These are phyloP conservation scores for Chrysolina americana DNA, from an alignment of 2,888 invertebrate species.

Conservation along the genomic window DNA sequence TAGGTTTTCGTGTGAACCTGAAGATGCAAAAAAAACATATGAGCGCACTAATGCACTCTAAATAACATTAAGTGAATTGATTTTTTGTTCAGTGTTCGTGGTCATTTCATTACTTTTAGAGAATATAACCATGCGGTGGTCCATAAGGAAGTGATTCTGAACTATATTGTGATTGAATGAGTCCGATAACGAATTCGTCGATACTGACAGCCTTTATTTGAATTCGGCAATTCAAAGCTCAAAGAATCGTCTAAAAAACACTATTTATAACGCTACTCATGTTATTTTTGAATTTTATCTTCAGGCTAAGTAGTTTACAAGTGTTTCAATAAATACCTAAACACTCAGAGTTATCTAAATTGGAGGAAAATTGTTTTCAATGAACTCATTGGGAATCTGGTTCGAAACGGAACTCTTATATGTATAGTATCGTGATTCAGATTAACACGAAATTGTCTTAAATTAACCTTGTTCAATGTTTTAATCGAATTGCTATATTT, in stretches of 20 bases:
- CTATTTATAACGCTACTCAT: slow-evolving; percentile 11
- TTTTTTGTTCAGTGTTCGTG: background rate
- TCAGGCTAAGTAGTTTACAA: slow-evolving; percentile 6
- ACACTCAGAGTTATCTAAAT: slow-evolving; percentile 15
- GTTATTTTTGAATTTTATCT: slow-evolving; percentile 11
- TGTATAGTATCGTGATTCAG: background rate
- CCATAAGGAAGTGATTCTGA: background rate
- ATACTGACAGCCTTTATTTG: background rate
- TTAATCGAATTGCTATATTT: too few relatives aligned
- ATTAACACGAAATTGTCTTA: background rate
- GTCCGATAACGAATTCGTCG: background rate
- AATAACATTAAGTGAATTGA: too few relatives aligned
- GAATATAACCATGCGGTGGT: background rate
- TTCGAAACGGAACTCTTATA: background rate
- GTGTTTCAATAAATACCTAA: slow-evolving; percentile 16
- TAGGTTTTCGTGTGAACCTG: too few relatives aligned
- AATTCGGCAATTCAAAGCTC: background rate
- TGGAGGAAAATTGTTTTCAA: background rate
- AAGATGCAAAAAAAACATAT: too few relatives aligned
- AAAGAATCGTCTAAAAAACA: background rate
- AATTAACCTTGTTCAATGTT: background rate
- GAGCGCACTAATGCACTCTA: too few relatives aligned
- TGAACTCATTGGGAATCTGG: slow-evolving; percentile 5
- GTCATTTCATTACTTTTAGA: background rate
- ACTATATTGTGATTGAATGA: background rate